Percentiles rank a stretch among this genome's conserved stretches.
Conservation (phyloP, 2,797 vertebrate genomes). For the Remorina albescens region DNA sequence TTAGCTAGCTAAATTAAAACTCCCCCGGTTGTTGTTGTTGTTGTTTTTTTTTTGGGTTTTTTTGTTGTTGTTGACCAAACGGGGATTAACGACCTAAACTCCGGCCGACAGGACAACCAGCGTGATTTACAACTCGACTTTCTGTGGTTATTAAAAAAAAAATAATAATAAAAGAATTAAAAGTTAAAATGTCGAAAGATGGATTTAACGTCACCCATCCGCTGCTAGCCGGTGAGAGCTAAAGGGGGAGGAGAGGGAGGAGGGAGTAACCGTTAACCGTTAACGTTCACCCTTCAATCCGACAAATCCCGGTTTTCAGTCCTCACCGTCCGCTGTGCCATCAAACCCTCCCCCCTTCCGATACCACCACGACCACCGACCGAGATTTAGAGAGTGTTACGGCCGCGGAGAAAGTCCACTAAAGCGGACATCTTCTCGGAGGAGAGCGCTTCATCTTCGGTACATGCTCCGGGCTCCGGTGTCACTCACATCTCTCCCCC, state of each 20-base stretch:
- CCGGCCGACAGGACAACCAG: constrained; percentile 21
- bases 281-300: constrained; percentile 1
- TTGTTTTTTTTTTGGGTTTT: too few species aligned
- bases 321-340: constrained; percentile 51
- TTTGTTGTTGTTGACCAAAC: too few species aligned
- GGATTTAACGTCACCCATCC: neutral
- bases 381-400: constrained; percentile 36
- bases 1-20: constrained; percentile 48
- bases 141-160: too few species aligned
- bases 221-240: constrained; percentile 21
- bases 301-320: constrained; percentile 48
- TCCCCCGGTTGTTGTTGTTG: too few species aligned
- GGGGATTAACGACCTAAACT: constrained; percentile 64
- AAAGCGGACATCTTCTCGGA: constrained; percentile 45
- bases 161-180: too few species aligned
- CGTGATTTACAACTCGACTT: too few species aligned
- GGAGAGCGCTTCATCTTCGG: constrained; percentile 57
- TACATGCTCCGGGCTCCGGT: constrained; percentile 49
- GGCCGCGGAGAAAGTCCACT: constrained; percentile 9
- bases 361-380: neutral
- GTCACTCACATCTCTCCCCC: too few species aligned
- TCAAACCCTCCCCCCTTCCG: constrained; percentile 39
- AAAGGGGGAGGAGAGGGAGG: too few species aligned
- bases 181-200: neutral
- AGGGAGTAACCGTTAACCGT: neutral